Percentiles rank a stretch among this genome's conserved stretches.
These are phyloP conservation scores for Chelonia mydas DNA, from an alignment of 2,797 vertebrate species.

Conservation along the genomic window DNA sequence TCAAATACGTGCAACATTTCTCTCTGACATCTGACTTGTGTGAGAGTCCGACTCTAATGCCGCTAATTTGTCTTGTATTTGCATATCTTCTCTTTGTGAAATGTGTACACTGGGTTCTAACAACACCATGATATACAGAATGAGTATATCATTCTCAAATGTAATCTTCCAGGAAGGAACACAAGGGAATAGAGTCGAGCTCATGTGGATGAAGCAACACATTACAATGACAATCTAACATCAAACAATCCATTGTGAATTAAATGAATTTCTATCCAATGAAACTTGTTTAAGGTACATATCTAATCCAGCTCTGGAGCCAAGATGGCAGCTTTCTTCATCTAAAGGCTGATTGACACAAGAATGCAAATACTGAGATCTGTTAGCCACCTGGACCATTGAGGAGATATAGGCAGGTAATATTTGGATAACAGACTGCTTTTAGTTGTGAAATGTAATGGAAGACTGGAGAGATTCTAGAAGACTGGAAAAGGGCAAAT, in stretches of 20 bases:
- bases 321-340: neutral
- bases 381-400: neutral
- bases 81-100: neutral
- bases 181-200: neutral
- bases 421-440: neutral
- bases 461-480: too few species aligned
- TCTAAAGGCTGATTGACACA: neutral
- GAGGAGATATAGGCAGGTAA: conserved; percentile 1
- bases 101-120: neutral
- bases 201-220: neutral
- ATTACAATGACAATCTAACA: neutral
- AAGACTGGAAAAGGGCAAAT: too few species aligned
- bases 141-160: neutral
- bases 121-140: neutral
- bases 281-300: neutral
- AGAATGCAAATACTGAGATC: conserved; percentile 10
- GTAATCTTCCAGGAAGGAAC: neutral
- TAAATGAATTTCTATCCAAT: conserved; percentile 5
- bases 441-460: neutral
- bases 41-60: neutral
- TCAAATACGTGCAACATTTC: neutral
- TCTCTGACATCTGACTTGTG: neutral
- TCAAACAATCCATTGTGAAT: neutral
- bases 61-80: neutral
- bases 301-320: neutral